These are phyloP conservation scores for Pitangus sulphuratus DNA, from an alignment of 2,797 vertebrate genomes.

Conservation along the genomic window DNA sequence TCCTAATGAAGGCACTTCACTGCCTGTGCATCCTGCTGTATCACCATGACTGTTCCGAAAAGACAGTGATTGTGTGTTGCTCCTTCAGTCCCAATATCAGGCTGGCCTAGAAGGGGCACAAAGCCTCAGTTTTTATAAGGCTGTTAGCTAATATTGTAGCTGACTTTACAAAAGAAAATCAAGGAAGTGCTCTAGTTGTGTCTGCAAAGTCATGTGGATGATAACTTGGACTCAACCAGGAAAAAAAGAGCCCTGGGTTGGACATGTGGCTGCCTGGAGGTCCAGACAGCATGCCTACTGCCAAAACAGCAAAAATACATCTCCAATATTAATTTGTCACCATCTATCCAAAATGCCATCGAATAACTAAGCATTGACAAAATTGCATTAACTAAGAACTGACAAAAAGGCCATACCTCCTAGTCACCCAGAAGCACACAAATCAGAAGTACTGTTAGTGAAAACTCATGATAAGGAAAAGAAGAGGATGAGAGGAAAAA, in stretches of 20 bases:
- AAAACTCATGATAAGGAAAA: not conserved
- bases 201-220: not conserved
- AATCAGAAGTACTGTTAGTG: not conserved
- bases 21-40: not conserved
- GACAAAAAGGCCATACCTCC: not conserved
- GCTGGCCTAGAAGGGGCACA: not conserved
- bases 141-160: not conserved
- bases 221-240: not conserved
- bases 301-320: not conserved
- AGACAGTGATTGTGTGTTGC: not conserved
- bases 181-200: accelerated
- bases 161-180: not conserved
- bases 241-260: not conserved
- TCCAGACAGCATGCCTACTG: not conserved
- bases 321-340: not conserved
- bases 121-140: not conserved
- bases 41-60: not conserved
- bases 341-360: not conserved
- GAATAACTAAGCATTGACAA: not conserved
- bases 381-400: not conserved
- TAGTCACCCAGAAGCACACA: not conserved
- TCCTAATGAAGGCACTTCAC: not conserved
- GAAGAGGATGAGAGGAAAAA: not conserved
- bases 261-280: not conserved
- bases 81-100: not conserved